These are phyloP conservation scores for Coenonympha glycerion DNA, from an alignment of 2,888 invertebrate species.

Conservation along the genomic window DNA sequence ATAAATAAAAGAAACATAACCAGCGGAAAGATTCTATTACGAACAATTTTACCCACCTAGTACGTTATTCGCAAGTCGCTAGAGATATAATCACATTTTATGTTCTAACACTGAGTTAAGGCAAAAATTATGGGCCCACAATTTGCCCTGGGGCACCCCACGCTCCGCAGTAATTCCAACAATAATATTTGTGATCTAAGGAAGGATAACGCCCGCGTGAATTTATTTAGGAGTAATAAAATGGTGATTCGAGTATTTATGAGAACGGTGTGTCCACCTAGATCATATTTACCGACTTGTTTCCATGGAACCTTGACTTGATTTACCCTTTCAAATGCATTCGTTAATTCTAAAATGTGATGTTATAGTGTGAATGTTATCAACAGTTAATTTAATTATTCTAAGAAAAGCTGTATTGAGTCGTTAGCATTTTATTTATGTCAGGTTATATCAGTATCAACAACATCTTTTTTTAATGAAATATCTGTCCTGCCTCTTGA, in stretches of 20 bases:
- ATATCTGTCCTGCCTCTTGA: too few species aligned
- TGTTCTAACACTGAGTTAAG: conserved; percentile 72
- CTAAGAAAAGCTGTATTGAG: too few species aligned
- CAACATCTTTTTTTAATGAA: too few species aligned
- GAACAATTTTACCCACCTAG: conserved; percentile 57
- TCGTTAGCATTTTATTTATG: too few species aligned
- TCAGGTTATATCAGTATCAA: too few species aligned
- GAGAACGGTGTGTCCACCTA: conserved; percentile 5
- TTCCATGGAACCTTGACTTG: conserved; percentile 9
- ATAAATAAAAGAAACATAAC: conserved; percentile 54
- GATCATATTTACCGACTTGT: conserved; percentile 6
- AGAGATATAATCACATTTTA: conserved; percentile 72
- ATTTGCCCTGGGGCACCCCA: conserved; percentile 66
- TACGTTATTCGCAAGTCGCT: conserved; percentile 64
- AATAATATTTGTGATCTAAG: conserved; percentile 65
- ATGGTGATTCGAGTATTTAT: conserved; percentile 25
- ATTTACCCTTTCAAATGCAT: conserved; percentile 4
- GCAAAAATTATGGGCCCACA: conserved; percentile 70
- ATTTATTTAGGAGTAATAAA: conserved; percentile 48
- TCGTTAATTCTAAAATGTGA: neutral
- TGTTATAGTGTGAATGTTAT: neutral
- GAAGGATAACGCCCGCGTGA: conserved; percentile 53
- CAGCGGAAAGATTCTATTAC: conserved; percentile 65
- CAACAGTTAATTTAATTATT: neutral
- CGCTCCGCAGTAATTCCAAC: conserved; percentile 58